These are phyloP conservation scores for Rhingia campestris DNA, from an alignment of 2,888 invertebrate species.

Conservation along the genomic window DNA sequence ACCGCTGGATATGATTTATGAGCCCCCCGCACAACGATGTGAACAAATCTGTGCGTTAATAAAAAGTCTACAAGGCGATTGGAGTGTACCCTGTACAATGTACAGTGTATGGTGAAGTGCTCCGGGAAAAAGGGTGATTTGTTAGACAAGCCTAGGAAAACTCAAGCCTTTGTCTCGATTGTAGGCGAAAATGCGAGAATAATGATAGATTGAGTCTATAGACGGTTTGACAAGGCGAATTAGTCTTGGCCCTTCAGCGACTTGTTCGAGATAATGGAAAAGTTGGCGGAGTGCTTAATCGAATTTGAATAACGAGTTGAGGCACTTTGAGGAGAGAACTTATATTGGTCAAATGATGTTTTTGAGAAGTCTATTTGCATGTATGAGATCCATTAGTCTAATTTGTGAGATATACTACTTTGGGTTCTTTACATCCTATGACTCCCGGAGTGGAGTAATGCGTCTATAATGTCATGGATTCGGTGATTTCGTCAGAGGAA, in stretches of 20 bases:
- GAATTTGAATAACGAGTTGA: conserved; percentile 6
- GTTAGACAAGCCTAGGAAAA: conserved; percentile 31
- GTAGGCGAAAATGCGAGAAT: conserved; percentile 39
- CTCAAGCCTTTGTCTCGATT: conserved; percentile 18
- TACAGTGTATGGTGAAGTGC: not conserved
- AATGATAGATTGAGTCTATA: conserved; percentile 31
- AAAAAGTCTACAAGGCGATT: conserved; percentile 7
- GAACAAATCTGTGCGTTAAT: conserved; percentile 34
- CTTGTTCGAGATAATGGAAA: conserved; percentile 31
- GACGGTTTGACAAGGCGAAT: conserved; percentile 12
- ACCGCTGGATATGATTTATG: conserved; percentile 54
- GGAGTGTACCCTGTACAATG: too few species aligned
- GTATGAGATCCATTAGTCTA: too few species aligned
- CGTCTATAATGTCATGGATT: too few species aligned
- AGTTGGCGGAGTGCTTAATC: conserved; percentile 2
- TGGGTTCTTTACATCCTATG: too few species aligned
- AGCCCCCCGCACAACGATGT: conserved; percentile 8
- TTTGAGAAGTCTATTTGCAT: too few species aligned
- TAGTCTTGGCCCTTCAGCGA: conserved; percentile 34
- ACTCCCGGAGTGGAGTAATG: too few species aligned
- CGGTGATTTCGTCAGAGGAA: too few species aligned
- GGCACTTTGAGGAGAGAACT: not conserved
- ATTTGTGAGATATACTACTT: too few species aligned
- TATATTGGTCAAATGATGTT: not conserved
- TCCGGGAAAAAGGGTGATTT: conserved; percentile 37